Evolutionary conservation across 2,113 vertebrate genomes (phyloP).

Genomic region (Laticauda laticaudata): DNA sequence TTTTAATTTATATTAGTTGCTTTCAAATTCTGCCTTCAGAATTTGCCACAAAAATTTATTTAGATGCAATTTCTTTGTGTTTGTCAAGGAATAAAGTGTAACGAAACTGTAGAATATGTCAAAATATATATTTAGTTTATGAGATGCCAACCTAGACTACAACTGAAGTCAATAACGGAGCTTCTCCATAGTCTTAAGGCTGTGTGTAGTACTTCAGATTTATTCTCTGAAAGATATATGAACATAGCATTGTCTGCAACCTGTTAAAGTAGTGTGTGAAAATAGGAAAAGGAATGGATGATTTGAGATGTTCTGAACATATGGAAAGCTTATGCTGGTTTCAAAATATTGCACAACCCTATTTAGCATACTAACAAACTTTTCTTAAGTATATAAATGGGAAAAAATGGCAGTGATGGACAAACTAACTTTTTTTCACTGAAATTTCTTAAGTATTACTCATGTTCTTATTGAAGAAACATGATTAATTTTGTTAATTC

Average conservation of each 20-base stretch:
- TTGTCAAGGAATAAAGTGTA: not conserved
- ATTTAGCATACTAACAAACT: not conserved
- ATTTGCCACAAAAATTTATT: not conserved
- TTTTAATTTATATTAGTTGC: not conserved
- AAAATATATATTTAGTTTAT: not conserved
- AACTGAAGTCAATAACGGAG: not conserved
- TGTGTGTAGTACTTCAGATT: not conserved
- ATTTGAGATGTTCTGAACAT: not conserved
- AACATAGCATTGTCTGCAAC: not conserved
- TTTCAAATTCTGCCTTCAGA: not conserved
- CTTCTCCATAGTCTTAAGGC: not conserved
- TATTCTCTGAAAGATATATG: not conserved
- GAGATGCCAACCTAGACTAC: not conserved
- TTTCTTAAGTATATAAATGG: not conserved
- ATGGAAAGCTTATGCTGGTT: not conserved
- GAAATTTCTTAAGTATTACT: not conserved
- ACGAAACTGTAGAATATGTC: not conserved
- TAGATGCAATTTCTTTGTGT: not conserved
- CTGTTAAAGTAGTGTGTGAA: not conserved
- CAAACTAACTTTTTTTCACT: not conserved
- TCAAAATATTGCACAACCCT: not conserved
- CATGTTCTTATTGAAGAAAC: not conserved
- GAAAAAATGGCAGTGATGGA: not conserved
- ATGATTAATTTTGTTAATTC: not conserved
- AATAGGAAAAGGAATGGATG: not conserved